Conservation (phyloP, 2,113 vertebrate species). For the Amazona vittata region DNA sequence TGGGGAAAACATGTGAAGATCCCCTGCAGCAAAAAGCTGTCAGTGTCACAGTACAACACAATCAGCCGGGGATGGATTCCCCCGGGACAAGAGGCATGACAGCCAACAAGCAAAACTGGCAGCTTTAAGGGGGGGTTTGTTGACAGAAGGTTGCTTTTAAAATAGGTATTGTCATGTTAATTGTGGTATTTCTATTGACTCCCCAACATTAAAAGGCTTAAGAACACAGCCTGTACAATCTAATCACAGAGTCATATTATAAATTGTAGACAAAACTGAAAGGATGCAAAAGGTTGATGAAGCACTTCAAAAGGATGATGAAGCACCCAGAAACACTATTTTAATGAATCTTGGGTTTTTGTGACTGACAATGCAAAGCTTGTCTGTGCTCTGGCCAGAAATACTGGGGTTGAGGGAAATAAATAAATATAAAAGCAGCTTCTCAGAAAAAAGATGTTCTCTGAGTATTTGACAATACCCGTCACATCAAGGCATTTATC, state of each 20-base stretch:
- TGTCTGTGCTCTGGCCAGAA: not conserved
- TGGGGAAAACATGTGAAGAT: not conserved
- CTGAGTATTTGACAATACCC: not conserved
- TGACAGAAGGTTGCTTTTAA: constrained; percentile 13
- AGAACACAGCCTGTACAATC: not conserved
- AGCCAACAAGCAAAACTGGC: not conserved
- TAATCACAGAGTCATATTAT: not conserved
- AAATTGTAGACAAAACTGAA: not conserved
- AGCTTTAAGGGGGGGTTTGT: not conserved
- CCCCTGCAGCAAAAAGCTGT: constrained; percentile 48
- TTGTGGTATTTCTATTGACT: not conserved
- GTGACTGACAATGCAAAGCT: not conserved
- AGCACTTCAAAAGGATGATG: not conserved
- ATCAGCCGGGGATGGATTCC: not conserved
- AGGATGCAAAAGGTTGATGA: not conserved
- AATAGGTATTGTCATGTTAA: constrained; percentile 2
- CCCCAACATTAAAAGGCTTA: not conserved
- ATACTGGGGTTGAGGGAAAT: not conserved
- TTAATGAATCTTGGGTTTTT: not conserved
- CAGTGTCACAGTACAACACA: constrained; percentile 9
- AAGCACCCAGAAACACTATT: not conserved
- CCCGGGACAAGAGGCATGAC: not conserved
- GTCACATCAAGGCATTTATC: not conserved
- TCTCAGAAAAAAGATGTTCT: not conserved
- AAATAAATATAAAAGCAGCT: not conserved